Conservation (phyloP, 2,797 vertebrate species). For the Poecilia picta region DNA sequence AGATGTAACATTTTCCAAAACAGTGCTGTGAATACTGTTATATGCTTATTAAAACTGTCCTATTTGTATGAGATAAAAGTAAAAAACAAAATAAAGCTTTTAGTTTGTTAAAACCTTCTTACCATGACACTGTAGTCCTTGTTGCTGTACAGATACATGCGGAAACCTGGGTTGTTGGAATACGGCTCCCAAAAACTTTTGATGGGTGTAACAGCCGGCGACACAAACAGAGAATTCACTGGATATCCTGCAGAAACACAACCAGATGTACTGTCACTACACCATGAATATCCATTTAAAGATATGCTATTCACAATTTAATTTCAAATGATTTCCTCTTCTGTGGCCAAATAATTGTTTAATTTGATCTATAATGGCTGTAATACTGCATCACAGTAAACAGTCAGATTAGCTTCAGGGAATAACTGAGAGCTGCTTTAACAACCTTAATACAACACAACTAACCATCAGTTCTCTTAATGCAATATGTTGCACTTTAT, state of each 20-base stretch:
- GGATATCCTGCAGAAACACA: conserved; percentile 79
- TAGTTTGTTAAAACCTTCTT: conserved; percentile 49
- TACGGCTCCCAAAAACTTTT: conserved; percentile 75
- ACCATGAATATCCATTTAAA: neutral
- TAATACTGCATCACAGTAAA: neutral
- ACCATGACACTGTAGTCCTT: conserved; percentile 84
- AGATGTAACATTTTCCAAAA: neutral
- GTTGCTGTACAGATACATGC: conserved; percentile 86
- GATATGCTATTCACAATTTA: neutral
- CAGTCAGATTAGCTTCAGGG: neutral
- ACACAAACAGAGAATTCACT: conserved; percentile 90
- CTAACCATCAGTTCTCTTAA: neutral
- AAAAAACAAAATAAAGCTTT: neutral
- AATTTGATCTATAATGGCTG: too few species aligned
- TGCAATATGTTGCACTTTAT: neutral
- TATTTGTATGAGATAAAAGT: neutral
- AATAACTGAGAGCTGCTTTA: neutral
- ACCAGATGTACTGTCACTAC: neutral
- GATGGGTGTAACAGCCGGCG: conserved; percentile 94
- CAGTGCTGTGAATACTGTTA: neutral
- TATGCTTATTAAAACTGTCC: neutral
- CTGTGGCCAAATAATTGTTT: too few species aligned
- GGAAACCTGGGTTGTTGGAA: conserved; percentile 92
- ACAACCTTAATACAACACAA: neutral
- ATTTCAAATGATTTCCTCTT: neutral